Conservation (phyloP, 2,113 vertebrate species). For the Glaucidium brasilianum region DNA sequence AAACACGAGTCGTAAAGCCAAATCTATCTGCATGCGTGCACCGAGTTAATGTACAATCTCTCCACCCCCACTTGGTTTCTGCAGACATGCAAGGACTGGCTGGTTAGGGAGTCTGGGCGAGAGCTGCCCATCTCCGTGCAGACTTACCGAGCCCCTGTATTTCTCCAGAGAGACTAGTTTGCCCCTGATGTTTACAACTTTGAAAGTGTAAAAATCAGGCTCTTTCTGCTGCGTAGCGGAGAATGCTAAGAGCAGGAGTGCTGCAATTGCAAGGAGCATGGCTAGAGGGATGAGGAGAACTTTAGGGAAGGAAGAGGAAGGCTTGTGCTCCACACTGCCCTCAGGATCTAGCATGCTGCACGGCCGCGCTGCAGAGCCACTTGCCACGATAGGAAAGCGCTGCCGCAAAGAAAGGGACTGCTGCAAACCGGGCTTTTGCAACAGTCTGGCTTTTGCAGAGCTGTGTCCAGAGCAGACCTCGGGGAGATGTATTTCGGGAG, state of each 20-base stretch:
- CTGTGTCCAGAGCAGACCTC: not conserved
- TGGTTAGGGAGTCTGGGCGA: not conserved
- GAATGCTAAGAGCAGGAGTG: constrained; percentile 67
- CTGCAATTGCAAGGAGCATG: constrained; percentile 68
- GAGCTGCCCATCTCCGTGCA: not conserved
- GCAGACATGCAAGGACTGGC: constrained; percentile 9
- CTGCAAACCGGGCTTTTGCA: constrained; percentile 51
- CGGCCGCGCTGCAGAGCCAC: not conserved
- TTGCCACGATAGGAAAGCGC: not conserved
- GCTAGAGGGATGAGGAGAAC: constrained; percentile 15
- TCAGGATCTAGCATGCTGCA: constrained; percentile 67
- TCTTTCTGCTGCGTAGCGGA: constrained; percentile 75
- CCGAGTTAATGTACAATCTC: not conserved
- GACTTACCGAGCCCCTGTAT: constrained; percentile 94
- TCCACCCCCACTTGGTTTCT: not conserved
- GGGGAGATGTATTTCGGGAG: rapidly evolving
- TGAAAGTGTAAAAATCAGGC: constrained; percentile 90
- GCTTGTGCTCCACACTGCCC: constrained; percentile 62
- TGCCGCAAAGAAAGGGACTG: constrained; percentile 44
- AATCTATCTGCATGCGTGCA: not conserved
- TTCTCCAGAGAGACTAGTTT: constrained; percentile 95
- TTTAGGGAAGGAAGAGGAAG: constrained; percentile 3
- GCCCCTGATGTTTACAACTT: constrained; percentile 93
- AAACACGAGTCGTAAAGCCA: not conserved
- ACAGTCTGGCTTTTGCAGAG: not conserved